Evolutionary conservation across 1,140 invertebrate genomes (phyloP), one percentile per base, ranked within the genome.

Genomic region (Helicoverpa zea): DNA sequence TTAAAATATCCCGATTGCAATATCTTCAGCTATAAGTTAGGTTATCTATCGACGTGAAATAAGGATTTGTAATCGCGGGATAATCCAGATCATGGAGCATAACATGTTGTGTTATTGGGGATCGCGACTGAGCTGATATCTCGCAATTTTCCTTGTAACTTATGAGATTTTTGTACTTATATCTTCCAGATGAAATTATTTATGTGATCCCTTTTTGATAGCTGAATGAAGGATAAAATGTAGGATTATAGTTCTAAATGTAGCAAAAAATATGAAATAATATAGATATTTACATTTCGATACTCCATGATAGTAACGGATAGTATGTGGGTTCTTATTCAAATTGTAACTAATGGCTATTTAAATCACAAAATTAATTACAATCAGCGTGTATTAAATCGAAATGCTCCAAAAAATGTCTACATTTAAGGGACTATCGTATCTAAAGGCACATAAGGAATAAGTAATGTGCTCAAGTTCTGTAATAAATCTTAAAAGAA

Each of bases 401-500:
- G 76, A 49, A 84, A 80, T 73, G 73, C 80, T 74, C 66, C 58
- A 56, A 87, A 61, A 86, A 86, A 86, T 83, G 81, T 88, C 84
- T 81, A 89, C 91, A 89, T 91, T 89, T 89, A 90, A 87, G 85
- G 84, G 86, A 89, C 82, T 89, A 91, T 92, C 88, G 85, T 87
- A 89, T 87, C 85, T 85, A 81, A 86, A 91, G 89, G 92, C 88
- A 91, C 88, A 93, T 91, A 91, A 91, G 92, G 92, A 92, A 94
- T 93, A 94, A 94, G 92, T 91, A 93, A 94, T 94, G 93, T 89
- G 88, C 86, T 90, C 89, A 94, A 94, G 86, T 94, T 94, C 86
- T 88, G 92, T 89, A 92, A 94, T 94, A 94, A 94, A 94, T 94
- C 93, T 94, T 94, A 92, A 94, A 94, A 94, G 92, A 94, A 94